Evolutionary conservation across 2,888 invertebrate genomes (phyloP).

Genomic region (Hyppa rectilinea): DNA sequence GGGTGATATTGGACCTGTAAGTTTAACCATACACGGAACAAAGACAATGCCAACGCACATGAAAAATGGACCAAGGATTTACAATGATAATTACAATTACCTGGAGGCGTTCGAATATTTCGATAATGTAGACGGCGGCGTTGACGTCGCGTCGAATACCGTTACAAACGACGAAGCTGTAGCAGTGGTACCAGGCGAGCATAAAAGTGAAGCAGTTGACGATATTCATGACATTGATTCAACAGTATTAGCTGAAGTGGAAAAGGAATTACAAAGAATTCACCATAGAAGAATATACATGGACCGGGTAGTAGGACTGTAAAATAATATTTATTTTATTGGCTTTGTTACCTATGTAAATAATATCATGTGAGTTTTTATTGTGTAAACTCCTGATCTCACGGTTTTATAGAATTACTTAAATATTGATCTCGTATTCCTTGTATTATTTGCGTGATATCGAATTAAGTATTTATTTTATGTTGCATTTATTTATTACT

Average conservation of each 20-base stretch:
- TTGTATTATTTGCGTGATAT: neutral
- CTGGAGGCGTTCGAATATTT: slow-evolving; percentile 70
- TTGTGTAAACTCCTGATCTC: neutral
- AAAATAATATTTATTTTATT: slow-evolving; percentile 11
- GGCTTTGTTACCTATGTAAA: slow-evolving; percentile 23
- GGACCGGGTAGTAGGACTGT: slow-evolving; percentile 54
- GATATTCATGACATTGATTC: slow-evolving; percentile 71
- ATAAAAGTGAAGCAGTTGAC: slow-evolving; percentile 66
- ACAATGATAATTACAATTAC: slow-evolving; percentile 88
- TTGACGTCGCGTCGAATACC: slow-evolving; percentile 66
- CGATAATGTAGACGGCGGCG: slow-evolving; percentile 57
- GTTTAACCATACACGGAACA: slow-evolving; percentile 94
- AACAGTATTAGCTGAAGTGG: slow-evolving; percentile 76
- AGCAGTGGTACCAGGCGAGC: slow-evolving; percentile 71
- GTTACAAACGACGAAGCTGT: slow-evolving; percentile 68
- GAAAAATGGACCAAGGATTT: slow-evolving; percentile 88
- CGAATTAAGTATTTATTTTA: neutral
- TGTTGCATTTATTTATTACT: neutral
- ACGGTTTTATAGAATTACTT: neutral
- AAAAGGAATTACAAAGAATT: slow-evolving; percentile 81
- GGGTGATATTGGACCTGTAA: slow-evolving; percentile 91
- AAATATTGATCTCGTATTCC: slow-evolving; percentile 30
- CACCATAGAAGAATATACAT: slow-evolving; percentile 77
- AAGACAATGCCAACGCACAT: slow-evolving; percentile 92
- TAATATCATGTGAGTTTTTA: slow-evolving; percentile 8